Conservation (phyloP, 1,140 invertebrate species). For the Cyclargus thomasi region DNA sequence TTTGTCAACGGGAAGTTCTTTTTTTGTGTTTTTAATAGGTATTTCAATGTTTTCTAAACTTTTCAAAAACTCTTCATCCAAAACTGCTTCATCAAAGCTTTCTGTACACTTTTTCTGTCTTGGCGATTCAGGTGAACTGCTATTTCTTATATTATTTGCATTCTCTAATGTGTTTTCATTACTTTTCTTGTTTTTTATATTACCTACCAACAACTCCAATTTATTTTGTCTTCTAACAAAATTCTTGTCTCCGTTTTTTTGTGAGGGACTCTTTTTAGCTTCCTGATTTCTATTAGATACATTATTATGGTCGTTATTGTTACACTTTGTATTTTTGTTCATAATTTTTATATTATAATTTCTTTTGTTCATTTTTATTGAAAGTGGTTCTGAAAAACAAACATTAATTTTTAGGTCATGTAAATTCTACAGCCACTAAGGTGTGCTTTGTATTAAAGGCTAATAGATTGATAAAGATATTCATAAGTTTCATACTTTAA, state of each 20-base stretch:
- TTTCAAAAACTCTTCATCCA: conserved; percentile 35
- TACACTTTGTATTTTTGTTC: conserved; percentile 13
- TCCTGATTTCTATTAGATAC: conserved; percentile 16
- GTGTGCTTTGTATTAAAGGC: too few relatives aligned
- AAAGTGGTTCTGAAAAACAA: conserved; percentile 23
- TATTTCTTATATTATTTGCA: conserved; percentile 12
- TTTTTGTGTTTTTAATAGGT: conserved; percentile 32
- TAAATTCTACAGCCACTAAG: too few relatives aligned
- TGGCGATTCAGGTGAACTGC: background rate
- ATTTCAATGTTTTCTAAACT: conserved; percentile 52
- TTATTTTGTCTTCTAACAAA: conserved; percentile 43
- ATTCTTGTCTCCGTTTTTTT: conserved; percentile 30
- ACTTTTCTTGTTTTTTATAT: conserved; percentile 38
- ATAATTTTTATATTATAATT: background rate
- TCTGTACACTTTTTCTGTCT: conserved; percentile 27
- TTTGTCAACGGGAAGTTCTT: background rate
- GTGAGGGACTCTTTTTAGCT: conserved; percentile 11
- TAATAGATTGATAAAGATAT: too few relatives aligned
- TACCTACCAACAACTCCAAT: conserved; percentile 43
- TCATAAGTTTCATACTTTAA: too few relatives aligned
- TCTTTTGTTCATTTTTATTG: background rate
- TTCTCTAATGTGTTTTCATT: conserved; percentile 12
- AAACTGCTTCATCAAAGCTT: conserved; percentile 31
- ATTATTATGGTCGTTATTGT: conserved; percentile 15
- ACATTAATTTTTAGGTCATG: background rate